phyloP scores from a whole-genome alignment of 2,113 vertebrate species.

The Colius striatus region DNA sequence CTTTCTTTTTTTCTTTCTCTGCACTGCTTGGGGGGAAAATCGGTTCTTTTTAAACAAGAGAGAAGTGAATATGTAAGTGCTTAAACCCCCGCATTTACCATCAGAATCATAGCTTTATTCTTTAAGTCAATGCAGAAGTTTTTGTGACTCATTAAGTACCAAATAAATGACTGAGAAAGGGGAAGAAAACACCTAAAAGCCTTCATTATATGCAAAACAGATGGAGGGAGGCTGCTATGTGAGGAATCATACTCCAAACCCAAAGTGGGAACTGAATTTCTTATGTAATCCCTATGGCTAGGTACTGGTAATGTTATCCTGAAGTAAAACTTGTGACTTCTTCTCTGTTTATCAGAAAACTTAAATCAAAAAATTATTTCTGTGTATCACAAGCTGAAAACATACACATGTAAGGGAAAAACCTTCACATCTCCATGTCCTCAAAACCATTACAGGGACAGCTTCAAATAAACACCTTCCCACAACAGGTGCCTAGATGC shows the following conservation, averaged over 20 bases:
- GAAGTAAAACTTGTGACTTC: not conserved
- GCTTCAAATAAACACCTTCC: not conserved
- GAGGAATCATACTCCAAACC: not conserved
- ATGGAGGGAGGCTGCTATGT: not conserved
- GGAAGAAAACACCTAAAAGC: slow-evolving; percentile 15
- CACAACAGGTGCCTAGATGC: not conserved
- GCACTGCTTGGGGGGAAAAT: not conserved
- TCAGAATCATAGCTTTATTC: not conserved
- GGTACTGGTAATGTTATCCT: not conserved
- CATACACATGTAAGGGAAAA: not conserved
- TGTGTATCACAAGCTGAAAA: not conserved
- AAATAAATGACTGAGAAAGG: not conserved
- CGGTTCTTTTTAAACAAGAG: not conserved
- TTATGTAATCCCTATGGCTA: not conserved
- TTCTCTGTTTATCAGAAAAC: not conserved
- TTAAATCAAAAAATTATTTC: not conserved
- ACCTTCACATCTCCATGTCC: not conserved
- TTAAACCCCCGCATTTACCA: not conserved
- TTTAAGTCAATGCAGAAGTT: not conserved
- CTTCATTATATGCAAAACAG: not conserved
- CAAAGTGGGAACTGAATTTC: not conserved
- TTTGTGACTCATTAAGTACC: not conserved
- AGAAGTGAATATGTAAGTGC: not conserved
- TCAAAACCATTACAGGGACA: not conserved
- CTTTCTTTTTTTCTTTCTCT: not conserved